phyloP scores from a whole-genome alignment of 2,888 invertebrate species.

The Cerastoderma edule region DNA sequence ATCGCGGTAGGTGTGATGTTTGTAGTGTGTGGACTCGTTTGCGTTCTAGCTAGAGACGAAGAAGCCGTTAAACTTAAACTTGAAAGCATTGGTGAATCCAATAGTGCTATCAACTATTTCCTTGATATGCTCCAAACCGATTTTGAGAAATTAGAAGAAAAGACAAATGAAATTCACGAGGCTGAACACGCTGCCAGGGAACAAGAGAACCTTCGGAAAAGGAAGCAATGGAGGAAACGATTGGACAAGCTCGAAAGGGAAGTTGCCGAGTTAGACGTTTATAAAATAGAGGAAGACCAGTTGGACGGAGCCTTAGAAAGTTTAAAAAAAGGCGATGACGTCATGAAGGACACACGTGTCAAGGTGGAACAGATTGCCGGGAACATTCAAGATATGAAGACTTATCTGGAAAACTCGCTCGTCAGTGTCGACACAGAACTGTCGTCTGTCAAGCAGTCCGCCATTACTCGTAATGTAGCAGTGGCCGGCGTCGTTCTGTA shows the following conservation, averaged over 20 bases:
- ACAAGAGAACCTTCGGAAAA: not conserved
- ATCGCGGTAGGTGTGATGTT: too few relatives aligned
- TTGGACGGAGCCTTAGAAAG: not conserved
- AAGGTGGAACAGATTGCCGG: too few relatives aligned
- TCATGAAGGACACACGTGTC: not conserved
- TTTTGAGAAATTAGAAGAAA: not conserved
- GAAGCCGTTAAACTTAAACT: not conserved
- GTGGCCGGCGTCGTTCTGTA: constrained; percentile 36
- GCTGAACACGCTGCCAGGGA: constrained; percentile 4
- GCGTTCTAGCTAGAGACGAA: not conserved
- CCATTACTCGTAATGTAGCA: constrained; percentile 26
- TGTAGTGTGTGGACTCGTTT: too few relatives aligned
- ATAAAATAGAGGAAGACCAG: not conserved
- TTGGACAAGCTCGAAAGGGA: not conserved
- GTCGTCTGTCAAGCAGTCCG: constrained; percentile 22
- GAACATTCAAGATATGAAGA: too few relatives aligned
- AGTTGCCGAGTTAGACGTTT: not conserved
- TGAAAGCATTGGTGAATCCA: not conserved
- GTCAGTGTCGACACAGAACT: constrained; percentile 13
- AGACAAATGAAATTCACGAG: not conserved
- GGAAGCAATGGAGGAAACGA: constrained; percentile 5
- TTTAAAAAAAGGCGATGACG: constrained; percentile 6
- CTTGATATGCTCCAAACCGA: not conserved
- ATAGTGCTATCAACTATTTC: not conserved
- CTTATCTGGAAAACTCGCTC: constrained; percentile 1